Percentiles rank a stretch among this genome's conserved stretches.
phyloP scores from a whole-genome alignment of 2,113 vertebrate species.

The Rhinolophus ferrumequinum region DNA sequence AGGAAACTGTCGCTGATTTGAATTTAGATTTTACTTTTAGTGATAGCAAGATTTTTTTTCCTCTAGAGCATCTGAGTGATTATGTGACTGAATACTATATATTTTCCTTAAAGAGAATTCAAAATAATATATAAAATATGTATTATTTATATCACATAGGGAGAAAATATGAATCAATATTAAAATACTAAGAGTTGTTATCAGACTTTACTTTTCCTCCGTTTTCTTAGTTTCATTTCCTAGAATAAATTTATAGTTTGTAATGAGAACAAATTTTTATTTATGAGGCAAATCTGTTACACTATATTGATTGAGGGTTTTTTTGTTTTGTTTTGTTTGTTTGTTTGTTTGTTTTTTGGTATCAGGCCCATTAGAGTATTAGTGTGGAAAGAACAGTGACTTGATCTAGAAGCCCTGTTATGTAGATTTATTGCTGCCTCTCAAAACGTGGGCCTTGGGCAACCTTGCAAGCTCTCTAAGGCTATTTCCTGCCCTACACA shows the following conservation, averaged over 20 bases:
- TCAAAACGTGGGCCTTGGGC: background rate
- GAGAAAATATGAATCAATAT: background rate
- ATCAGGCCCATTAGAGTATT: background rate
- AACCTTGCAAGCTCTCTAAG: background rate
- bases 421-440: background rate
- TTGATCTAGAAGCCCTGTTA: background rate
- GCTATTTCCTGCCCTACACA: background rate
- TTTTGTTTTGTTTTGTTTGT: background rate
- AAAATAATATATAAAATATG: background rate
- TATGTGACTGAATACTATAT: background rate
- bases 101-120: background rate
- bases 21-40: conserved; percentile 5
- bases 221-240: conserved; percentile 32
- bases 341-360: background rate
- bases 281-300: background rate
- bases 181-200: conserved; percentile 30
- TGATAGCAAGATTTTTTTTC: background rate
- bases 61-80: background rate
- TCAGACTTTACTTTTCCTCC: conserved; percentile 18
- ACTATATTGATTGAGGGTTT: background rate
- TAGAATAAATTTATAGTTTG: background rate
- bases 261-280: background rate
- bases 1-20: background rate
- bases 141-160: background rate
- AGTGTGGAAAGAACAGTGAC: background rate